A percentile compares a stretch with the other conserved stretches of the same genome.
phyloP scores from a whole-genome alignment of 2,888 invertebrate genomes.

The Taphrorychus bicolor region DNA sequence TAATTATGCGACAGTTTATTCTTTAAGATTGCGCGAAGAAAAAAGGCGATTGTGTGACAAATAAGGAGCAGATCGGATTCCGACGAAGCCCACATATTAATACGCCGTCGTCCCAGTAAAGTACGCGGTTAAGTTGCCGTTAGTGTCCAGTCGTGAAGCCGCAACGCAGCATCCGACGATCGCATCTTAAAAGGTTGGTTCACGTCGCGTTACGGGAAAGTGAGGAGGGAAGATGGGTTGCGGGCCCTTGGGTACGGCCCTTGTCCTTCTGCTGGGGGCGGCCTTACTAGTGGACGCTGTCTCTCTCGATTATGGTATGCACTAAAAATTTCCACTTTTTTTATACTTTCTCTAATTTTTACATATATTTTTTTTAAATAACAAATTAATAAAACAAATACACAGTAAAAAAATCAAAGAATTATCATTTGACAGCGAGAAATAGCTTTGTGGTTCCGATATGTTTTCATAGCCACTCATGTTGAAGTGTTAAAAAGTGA shows the following conservation, averaged over 20 bases:
- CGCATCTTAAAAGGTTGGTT: not conserved
- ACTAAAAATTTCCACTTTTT: not conserved
- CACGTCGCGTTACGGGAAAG: not conserved
- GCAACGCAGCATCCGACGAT: slow-evolving; percentile 39
- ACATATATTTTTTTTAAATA: not conserved
- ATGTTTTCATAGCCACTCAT: no score
- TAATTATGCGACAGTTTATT: slow-evolving; percentile 25
- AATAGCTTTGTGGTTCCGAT: no score
- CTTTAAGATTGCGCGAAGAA: slow-evolving; percentile 26
- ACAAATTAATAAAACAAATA: not conserved
- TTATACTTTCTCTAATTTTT: not conserved
- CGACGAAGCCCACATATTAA: slow-evolving; percentile 48
- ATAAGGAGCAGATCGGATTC: slow-evolving; percentile 49
- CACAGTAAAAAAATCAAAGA: not conserved
- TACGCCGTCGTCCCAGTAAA: slow-evolving; percentile 43
- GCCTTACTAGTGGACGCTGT: slow-evolving; percentile 59
- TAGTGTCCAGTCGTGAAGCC: slow-evolving; percentile 49
- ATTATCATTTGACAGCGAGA: no score
- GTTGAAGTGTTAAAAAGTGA: no score
- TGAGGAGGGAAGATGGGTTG: slow-evolving; percentile 43
- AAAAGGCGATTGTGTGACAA: slow-evolving; percentile 43
- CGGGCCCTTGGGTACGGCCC: slow-evolving; percentile 49
- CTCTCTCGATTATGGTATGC: slow-evolving; percentile 64
- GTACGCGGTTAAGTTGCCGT: slow-evolving; percentile 43
- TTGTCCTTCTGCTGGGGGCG: slow-evolving; percentile 54